Base-by-base conservation (phyloP, 2,113 vertebrate species). In the Ifrita kowaldi region DNA sequence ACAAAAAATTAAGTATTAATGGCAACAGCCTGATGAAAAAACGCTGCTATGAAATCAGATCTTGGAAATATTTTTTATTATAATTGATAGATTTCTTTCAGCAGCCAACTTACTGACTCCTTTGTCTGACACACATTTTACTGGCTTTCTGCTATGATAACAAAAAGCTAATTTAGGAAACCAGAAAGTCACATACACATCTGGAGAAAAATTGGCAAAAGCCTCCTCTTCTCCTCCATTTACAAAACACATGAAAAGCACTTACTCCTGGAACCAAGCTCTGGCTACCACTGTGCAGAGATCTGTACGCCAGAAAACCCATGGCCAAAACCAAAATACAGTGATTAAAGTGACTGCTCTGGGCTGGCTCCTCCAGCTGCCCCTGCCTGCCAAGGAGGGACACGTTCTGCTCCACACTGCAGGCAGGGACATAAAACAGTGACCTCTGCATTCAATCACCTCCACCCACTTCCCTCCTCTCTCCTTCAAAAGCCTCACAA, bases 211-310 rank as follows among this genome's bases (percentile, higher is more conserved):
- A 68, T 2, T 90, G 95, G 92, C 76, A 75, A 75, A 95, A 84
- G n/a, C 23, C n/a, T 47, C 32, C n/a, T 44, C 32, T 18, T 70
- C 82, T 67, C 59, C 63, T 80, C 68, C 20, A 0, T 83, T 90
- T 94, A 91, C 68, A 86, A 90, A 94, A 74, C 76, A 84, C 32
- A 87, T 7, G 93, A 95, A 41, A 94, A 94, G 68, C 88, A 84
- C 90, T 95, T 33, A 76, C 63, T 93, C 33, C 93, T 96, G 95
- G 92, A 95, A 93, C n/a, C 46, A 37, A 52, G 91, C 90, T 96
- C 87, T 95, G 95, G 92, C 91, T 93, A 86, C 78, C 91, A 91
- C 90, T 77, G 90, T 50, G 82, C 71, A 70, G 70, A 50, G 77
- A 52, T n/a, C 0, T 0, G 11, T 0, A 32, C 0, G 94, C 96